These are phyloP conservation scores for Cryptosula pallasiana DNA, from an alignment of 2,888 invertebrate species.

Conservation along the genomic window DNA sequence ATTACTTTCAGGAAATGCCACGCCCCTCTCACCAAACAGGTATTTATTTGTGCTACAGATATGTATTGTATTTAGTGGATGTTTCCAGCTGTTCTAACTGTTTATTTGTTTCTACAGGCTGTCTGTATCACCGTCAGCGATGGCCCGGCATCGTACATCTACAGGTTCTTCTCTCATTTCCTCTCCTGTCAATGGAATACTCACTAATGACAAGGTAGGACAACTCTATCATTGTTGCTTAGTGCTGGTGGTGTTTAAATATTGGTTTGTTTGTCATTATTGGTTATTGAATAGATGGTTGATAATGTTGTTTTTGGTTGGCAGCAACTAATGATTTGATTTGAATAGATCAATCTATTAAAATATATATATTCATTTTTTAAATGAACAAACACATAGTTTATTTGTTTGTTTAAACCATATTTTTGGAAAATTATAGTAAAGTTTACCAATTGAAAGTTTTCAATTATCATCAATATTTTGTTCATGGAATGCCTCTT, in stretches of 20 bases:
- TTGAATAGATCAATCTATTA: background rate
- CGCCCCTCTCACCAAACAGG: background rate
- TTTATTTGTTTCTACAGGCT: too few relatives aligned
- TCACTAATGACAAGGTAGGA: background rate
- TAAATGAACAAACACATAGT: background rate
- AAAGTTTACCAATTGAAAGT: background rate
- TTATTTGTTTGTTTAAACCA: too few relatives aligned
- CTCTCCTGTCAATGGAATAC: background rate
- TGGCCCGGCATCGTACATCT: background rate
- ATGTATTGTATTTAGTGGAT: too few relatives aligned
- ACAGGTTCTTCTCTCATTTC: background rate
- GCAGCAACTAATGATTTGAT: background rate
- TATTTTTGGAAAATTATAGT: too few relatives aligned
- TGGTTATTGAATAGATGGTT: too few relatives aligned
- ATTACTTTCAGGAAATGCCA: background rate
- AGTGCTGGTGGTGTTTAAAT: too few relatives aligned
- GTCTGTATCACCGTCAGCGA: background rate
- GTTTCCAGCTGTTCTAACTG: too few relatives aligned
- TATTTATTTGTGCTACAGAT: too few relatives aligned
- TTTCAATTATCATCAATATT: too few relatives aligned
- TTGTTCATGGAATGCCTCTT: too few relatives aligned
- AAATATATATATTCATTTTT: background rate
- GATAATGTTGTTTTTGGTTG: background rate
- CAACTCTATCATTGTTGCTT: too few relatives aligned
- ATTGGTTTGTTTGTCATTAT: too few relatives aligned